A percentile compares a stretch with the other conserved stretches of the same genome.
phyloP scores from a whole-genome alignment of 1,140 invertebrate genomes.

The Pseudachorutes palmiensis region DNA sequence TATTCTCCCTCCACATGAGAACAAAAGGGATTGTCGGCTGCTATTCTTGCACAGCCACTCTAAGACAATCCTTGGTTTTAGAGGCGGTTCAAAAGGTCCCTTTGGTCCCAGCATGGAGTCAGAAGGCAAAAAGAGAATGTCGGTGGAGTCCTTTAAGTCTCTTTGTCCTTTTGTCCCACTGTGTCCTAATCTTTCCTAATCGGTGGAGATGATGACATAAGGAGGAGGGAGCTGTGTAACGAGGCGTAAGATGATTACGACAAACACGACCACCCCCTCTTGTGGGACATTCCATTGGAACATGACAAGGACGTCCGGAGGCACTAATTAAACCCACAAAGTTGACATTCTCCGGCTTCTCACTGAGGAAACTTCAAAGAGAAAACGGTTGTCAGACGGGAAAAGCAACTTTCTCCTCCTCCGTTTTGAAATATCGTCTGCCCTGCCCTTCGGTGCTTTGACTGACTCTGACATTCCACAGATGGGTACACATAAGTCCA shows the following conservation, averaged over 20 bases:
- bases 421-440: too few species aligned
- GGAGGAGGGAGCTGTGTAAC: neutral
- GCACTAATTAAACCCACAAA: conserved; percentile 18
- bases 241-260: neutral
- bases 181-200: conserved; percentile 7
- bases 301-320: neutral
- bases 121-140: neutral
- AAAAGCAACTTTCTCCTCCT: neutral
- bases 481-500: neutral
- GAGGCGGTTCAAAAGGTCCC: conserved; percentile 1
- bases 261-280: conserved; percentile 1
- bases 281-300: conserved; percentile 15
- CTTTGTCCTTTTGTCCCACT: neutral
- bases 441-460: neutral
- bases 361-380: neutral
- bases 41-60: too few species aligned
- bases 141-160: too few species aligned
- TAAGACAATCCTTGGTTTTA: too few species aligned
- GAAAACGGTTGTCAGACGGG: neutral
- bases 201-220: neutral
- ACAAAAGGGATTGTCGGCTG: neutral
- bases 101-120: conserved; percentile 1
- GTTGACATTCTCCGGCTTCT: conserved; percentile 15
- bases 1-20: neutral
- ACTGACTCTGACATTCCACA: conserved; percentile 8